These are phyloP conservation scores for Anas capensis DNA, from an alignment of 2,797 vertebrate genomes.

Conservation along the genomic window DNA sequence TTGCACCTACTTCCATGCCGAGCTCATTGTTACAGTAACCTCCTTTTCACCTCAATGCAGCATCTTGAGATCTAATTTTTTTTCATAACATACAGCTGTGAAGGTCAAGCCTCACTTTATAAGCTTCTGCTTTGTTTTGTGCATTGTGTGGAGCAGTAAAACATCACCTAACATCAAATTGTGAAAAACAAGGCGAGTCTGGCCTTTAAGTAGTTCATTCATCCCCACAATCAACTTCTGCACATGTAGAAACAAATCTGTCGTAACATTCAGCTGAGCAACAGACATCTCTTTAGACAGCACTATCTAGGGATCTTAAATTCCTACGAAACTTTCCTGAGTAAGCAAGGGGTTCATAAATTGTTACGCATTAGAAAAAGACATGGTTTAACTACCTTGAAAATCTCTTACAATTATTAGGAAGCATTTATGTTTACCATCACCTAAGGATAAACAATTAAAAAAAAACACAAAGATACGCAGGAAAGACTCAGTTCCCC, in stretches of 20 bases:
- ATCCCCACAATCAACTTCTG: not conserved
- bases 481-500: not conserved
- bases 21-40: not conserved
- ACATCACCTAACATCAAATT: not conserved
- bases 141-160: not conserved
- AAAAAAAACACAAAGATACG: not conserved
- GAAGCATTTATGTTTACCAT: not conserved
- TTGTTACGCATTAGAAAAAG: not conserved
- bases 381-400: not conserved
- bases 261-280: not conserved
- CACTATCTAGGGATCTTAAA: not conserved
- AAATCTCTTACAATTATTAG: not conserved
- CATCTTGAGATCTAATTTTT: not conserved
- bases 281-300: not conserved
- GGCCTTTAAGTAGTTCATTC: not conserved
- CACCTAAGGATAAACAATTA: not conserved
- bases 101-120: not conserved
- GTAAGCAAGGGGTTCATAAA: not conserved
- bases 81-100: not conserved
- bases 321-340: not conserved
- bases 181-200: not conserved
- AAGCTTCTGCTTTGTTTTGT: not conserved
- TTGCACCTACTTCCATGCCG: not conserved
- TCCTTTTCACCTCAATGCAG: not conserved
- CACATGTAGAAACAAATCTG: not conserved